Conservation (phyloP, 2,113 vertebrate species). For the Festucalex cinctus region DNA sequence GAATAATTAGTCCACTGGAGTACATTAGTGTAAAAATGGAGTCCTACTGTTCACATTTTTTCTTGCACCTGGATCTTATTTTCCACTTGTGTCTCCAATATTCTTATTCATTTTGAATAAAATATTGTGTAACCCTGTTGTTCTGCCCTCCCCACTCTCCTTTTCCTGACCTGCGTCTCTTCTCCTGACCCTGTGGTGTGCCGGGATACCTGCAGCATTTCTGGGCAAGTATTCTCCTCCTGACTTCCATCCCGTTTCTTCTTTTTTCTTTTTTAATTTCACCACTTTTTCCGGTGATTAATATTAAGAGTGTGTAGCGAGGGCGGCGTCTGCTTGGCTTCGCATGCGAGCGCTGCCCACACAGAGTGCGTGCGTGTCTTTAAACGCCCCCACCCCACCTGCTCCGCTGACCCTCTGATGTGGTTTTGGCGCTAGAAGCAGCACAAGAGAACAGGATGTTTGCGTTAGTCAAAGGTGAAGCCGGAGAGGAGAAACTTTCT, state of each 20-base stretch:
- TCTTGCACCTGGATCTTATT: neutral
- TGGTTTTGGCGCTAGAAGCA: constrained; percentile 58
- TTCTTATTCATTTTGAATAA: constrained; percentile 73
- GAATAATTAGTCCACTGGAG: neutral
- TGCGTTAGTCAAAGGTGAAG: constrained; percentile 61
- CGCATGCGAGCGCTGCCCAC: constrained; percentile 45
- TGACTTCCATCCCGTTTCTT: constrained; percentile 42
- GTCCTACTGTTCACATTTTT: neutral
- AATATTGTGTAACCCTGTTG: constrained; percentile 69
- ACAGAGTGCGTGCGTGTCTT: constrained; percentile 17
- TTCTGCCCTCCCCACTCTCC: constrained; percentile 23
- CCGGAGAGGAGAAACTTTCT: constrained; percentile 53
- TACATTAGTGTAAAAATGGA: neutral
- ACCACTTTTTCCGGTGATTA: constrained; percentile 32
- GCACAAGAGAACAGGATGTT: constrained; percentile 54
- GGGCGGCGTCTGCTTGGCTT: constrained; percentile 30
- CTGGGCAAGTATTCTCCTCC: constrained; percentile 68
- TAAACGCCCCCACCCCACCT: constrained; percentile 45
- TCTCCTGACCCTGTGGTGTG: constrained; percentile 65
- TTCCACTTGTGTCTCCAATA: constrained; percentile 44
- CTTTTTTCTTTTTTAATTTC: constrained; percentile 1
- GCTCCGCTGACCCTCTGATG: constrained; percentile 54
- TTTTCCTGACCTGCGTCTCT: constrained; percentile 27
- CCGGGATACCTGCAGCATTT: constrained; percentile 57
- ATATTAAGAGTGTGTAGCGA: constrained; percentile 34